Evolutionary conservation across 2,113 vertebrate species (phyloP), one percentile per base, ranked within the genome.

Genomic region (Chionis minor): DNA sequence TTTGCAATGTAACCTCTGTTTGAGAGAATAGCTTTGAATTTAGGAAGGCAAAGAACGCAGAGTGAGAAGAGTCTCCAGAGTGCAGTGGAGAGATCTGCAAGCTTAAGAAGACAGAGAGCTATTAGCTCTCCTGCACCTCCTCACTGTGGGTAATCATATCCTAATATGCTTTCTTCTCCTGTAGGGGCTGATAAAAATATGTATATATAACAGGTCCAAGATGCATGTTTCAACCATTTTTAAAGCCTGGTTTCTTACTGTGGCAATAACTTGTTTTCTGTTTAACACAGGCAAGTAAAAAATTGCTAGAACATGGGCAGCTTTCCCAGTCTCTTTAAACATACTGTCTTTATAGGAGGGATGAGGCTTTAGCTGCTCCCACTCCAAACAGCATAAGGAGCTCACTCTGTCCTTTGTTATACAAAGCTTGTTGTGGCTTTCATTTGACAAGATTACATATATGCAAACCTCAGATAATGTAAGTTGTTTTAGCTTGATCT

Each of bases 351-450:
- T 86, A 84, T n/a, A 63, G 61, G 38, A 94, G 52, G 65, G 42
- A 91, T 86, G 82, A 94, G 56, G 52, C 47, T 94, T 81, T 90
- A 87, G 78, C 62, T 85, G 71, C 88, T 96, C 90, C 71, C 58
- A 51, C 93, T 78, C 72, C 92, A 96, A 94, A 84, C 91, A 94
- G 92, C 92, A 92, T 74, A 93, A 92, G 96, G 96, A 94, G 73
- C 80, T 96, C 86, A n/a, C 83, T 93, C 86, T 91, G 75, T 88
- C 92, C 91, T 92, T 94, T 89, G 47, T 81, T 91, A 61, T 52
- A 77, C n/a, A 54, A 56, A 80, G 79, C 56, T 94, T 93, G 73
- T 96, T 96, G 88, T 85, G 92, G 82, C 92, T 96, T 96, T 91
- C 51, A 33, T 94, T 84, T 83, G 77, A 94, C 65, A 84, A 84